phyloP scores from a whole-genome alignment of 2,113 vertebrate species.

The Alethe castanea region DNA sequence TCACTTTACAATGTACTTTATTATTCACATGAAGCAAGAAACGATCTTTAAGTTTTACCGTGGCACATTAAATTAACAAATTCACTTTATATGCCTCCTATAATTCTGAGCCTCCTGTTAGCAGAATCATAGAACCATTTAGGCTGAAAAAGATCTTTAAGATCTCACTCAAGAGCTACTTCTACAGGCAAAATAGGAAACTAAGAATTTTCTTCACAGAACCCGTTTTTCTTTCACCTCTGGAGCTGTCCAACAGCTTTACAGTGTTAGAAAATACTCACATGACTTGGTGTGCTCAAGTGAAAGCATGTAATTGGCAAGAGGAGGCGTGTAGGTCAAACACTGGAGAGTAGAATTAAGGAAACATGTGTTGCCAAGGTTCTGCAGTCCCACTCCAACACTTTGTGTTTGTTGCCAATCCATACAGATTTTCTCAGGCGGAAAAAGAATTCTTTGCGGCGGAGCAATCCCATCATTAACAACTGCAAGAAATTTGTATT shows the following conservation, averaged over 20 bases:
- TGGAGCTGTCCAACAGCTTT: background rate
- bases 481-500: constrained; percentile 46
- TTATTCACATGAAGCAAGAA: background rate
- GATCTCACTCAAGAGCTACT: background rate
- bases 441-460: constrained; percentile 91
- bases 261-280: constrained; percentile 54
- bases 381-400: constrained; percentile 94
- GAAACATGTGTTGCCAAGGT: constrained; percentile 95
- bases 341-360: constrained; percentile 95
- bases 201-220: background rate
- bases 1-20: background rate
- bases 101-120: background rate
- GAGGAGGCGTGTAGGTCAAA: constrained; percentile 91
- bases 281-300: constrained; percentile 95
- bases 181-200: background rate
- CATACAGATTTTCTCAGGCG: constrained; percentile 88
- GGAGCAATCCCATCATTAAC: constrained; percentile 87
- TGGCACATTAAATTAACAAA: background rate
- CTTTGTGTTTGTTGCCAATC: constrained; percentile 90
- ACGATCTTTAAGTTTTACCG: background rate
- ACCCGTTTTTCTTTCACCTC: background rate
- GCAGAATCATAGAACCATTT: background rate
- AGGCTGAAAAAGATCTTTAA: background rate
- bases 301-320: constrained; percentile 93
- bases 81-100: background rate